Conservation (phyloP, 2,113 vertebrate species). For the Pyrgilauda ruficollis region DNA sequence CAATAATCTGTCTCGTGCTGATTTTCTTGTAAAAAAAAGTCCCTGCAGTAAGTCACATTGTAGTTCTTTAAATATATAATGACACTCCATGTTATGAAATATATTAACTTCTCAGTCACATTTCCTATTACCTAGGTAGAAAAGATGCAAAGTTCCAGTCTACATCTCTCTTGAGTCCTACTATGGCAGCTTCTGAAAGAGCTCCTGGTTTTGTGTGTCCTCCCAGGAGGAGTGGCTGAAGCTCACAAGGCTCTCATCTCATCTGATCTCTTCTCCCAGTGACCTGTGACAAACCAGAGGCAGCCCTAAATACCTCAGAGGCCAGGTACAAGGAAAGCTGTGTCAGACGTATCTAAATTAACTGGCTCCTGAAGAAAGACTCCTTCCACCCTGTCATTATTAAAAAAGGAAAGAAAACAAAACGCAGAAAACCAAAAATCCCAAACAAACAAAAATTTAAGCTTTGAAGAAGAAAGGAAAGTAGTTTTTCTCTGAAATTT, state of each 20-base stretch:
- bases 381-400: background rate
- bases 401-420: background rate
- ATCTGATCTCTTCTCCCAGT: background rate
- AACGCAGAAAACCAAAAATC: accelerated
- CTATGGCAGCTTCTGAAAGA: background rate
- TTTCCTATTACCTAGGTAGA: background rate
- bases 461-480: background rate
- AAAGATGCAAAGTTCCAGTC: background rate
- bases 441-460: background rate
- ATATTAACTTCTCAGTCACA: background rate
- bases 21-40: background rate
- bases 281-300: background rate
- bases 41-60: background rate
- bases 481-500: background rate
- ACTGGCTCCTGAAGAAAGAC: background rate
- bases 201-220: background rate
- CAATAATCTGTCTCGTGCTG: background rate
- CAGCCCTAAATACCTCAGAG: background rate
- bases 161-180: background rate
- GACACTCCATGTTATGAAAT: background rate
- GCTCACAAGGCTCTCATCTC: background rate
- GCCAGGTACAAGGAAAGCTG: background rate
- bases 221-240: background rate
- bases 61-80: background rate
- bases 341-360: background rate